Evolutionary conservation across 1,140 invertebrate genomes (phyloP).

Genomic region (Oncopeltus fasciatus): DNA sequence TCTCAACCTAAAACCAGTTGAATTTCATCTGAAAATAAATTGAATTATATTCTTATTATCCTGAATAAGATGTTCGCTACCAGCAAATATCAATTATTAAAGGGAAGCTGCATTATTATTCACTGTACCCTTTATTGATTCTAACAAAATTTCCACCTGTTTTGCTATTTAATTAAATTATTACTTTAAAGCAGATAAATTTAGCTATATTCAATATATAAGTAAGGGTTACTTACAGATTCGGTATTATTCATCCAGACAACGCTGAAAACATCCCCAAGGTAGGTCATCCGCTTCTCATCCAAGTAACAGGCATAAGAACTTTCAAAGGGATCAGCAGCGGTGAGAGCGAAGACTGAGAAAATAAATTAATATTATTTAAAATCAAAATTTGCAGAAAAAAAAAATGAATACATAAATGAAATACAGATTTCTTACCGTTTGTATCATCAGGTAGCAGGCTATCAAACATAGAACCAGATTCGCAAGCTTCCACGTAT

Average conservation of each 20-base stretch:
- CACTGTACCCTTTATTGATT: too few species aligned
- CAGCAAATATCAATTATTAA: too few species aligned
- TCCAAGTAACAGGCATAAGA: constrained; percentile 47
- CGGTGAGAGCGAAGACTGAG: constrained; percentile 49
- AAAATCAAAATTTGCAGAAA: neutral
- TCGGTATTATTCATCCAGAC: constrained; percentile 53
- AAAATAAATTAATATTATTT: neutral
- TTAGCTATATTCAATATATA: too few species aligned
- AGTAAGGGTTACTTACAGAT: constrained; percentile 33
- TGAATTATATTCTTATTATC: too few species aligned
- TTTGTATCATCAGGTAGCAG: constrained; percentile 40
- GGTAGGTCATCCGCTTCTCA: constrained; percentile 33
- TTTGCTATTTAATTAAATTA: too few species aligned
- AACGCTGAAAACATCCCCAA: constrained; percentile 47
- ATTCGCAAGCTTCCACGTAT: constrained; percentile 52
- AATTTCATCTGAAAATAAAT: too few species aligned
- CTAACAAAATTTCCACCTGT: too few species aligned
- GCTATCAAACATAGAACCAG: constrained; percentile 49
- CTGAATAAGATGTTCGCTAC: too few species aligned
- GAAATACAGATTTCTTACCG: constrained; percentile 30
- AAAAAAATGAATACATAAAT: neutral
- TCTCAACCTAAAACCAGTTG: too few species aligned
- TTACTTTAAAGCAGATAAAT: too few species aligned
- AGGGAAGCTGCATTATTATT: too few species aligned
- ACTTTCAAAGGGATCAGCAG: constrained; percentile 41